phyloP scores from a whole-genome alignment of 2,888 invertebrate species.

The Rotaria magnacalcarata region DNA sequence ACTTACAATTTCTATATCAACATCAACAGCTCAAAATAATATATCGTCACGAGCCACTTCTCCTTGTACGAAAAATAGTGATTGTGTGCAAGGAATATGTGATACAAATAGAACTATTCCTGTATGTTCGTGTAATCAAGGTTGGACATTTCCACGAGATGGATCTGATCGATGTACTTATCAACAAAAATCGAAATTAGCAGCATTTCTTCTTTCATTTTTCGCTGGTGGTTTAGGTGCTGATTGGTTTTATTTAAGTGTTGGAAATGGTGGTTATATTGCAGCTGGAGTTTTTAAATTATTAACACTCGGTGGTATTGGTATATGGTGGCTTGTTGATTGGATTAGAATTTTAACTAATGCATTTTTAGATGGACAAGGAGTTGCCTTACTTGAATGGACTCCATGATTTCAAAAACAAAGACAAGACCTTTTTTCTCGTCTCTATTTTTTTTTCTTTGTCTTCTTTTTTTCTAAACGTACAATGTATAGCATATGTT shows the following conservation, averaged over 20 bases:
- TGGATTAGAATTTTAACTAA: slow-evolving; percentile 5
- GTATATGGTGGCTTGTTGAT: slow-evolving; percentile 6
- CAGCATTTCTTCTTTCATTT: neutral
- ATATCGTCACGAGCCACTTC: neutral
- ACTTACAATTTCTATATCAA: neutral
- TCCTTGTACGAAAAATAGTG: neutral
- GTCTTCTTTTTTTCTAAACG: neutral
- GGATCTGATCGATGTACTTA: neutral
- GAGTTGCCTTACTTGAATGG: neutral
- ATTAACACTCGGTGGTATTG: neutral
- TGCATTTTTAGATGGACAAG: slow-evolving; percentile 13
- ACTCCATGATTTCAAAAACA: neutral
- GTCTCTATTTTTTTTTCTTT: neutral
- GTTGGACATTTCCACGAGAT: neutral
- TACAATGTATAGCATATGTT: neutral
- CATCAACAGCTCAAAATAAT: neutral
- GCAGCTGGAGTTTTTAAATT: slow-evolving; percentile 4
- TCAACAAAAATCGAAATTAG: neutral
- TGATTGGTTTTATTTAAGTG: slow-evolving; percentile 29
- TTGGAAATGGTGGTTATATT: neutral
- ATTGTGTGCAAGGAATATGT: neutral
- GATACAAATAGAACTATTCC: neutral
- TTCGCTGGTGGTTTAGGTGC: neutral
- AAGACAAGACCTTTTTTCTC: neutral
- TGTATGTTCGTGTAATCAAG: neutral